These are phyloP conservation scores for Argyrosomus regius DNA, from an alignment of 2,797 vertebrate genomes.

Conservation along the genomic window DNA sequence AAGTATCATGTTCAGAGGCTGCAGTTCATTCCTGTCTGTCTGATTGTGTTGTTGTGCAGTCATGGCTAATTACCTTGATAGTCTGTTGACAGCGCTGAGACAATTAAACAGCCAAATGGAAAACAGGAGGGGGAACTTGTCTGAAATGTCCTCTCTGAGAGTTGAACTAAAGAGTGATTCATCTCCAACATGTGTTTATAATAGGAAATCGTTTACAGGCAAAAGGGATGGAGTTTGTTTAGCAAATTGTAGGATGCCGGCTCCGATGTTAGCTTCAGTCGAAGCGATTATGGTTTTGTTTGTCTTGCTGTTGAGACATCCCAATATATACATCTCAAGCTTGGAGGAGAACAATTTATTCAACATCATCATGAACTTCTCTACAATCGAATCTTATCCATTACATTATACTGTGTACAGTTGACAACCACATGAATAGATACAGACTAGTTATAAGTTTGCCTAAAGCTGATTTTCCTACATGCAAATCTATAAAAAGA, in stretches of 20 bases:
- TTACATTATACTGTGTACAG: neutral
- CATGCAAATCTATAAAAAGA: neutral
- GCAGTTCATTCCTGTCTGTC: conserved; percentile 76
- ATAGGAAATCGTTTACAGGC: conserved; percentile 73
- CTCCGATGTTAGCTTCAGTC: conserved; percentile 41
- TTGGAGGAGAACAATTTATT: conserved; percentile 22
- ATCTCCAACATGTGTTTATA: conserved; percentile 79
- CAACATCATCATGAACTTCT: conserved; percentile 32
- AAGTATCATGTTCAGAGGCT: conserved; percentile 77
- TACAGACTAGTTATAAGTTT: neutral
- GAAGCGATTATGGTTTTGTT: conserved; percentile 51
- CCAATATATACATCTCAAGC: conserved; percentile 34
- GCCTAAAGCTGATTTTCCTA: neutral
- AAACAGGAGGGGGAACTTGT: conserved; percentile 78
- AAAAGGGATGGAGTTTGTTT: conserved; percentile 74
- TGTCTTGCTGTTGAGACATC: conserved; percentile 45
- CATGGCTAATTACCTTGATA: conserved; percentile 85
- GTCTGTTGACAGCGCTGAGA: conserved; percentile 80
- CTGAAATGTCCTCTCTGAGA: conserved; percentile 77
- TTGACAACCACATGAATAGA: conserved; percentile 5
- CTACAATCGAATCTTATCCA: conserved; percentile 7
- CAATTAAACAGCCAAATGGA: conserved; percentile 83
- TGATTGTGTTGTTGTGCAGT: conserved; percentile 81
- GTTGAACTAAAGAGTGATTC: conserved; percentile 74
- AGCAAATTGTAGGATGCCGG: conserved; percentile 59